phyloP scores from a whole-genome alignment of 2,797 vertebrate genomes.

The Rhynchonycteris naso region DNA sequence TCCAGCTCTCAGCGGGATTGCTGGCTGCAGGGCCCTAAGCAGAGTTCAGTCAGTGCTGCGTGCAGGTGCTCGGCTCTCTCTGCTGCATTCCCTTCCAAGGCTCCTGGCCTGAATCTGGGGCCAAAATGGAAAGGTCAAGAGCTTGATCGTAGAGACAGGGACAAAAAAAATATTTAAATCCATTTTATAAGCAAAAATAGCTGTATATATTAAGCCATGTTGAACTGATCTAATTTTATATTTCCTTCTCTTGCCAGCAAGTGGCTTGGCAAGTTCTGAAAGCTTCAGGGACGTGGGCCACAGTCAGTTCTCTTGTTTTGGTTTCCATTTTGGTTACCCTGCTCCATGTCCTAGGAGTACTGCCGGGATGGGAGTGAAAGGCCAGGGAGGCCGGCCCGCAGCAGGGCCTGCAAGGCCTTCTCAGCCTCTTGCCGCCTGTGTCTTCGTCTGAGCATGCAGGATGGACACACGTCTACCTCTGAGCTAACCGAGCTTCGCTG shows the following conservation, averaged over 20 bases:
- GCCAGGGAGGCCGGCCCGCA: neutral
- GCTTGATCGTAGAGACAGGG: constrained; percentile 27
- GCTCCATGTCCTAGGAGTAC: neutral
- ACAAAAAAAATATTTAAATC: constrained; percentile 19
- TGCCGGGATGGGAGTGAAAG: neutral
- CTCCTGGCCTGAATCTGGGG: constrained; percentile 10
- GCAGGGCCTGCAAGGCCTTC: neutral
- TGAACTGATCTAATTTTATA: constrained; percentile 56
- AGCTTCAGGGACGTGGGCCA: neutral
- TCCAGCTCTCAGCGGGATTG: neutral
- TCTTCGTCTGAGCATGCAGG: neutral
- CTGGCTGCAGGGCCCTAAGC: neutral
- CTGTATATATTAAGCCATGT: neutral
- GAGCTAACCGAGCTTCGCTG: neutral
- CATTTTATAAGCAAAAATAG: constrained; percentile 43
- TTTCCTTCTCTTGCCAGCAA: constrained; percentile 28
- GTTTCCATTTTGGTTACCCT: constrained; percentile 17
- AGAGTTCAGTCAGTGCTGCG: neutral
- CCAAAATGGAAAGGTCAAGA: constrained; percentile 50
- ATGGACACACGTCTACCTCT: fast-evolving
- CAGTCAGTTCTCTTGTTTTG: neutral
- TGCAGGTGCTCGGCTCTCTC: neutral
- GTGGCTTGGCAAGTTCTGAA: constrained; percentile 22
- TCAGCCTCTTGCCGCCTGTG: neutral
- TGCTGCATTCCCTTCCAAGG: neutral